phyloP scores from a whole-genome alignment of 2,113 vertebrate species.

The Tiliqua scincoides region DNA sequence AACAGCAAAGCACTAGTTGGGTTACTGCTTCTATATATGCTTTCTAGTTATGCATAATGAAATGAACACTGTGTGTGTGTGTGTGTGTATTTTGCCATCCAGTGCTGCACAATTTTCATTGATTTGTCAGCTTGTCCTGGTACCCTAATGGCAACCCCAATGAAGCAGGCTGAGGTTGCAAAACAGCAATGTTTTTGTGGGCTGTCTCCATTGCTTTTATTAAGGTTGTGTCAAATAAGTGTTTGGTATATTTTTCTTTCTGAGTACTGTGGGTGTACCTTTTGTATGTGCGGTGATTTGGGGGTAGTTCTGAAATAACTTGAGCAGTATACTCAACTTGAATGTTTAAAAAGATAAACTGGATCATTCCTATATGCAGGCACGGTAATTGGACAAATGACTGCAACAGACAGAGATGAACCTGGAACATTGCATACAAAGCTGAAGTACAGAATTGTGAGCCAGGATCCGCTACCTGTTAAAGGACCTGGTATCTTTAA shows the following conservation, averaged over 20 bases:
- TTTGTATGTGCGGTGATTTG: not conserved
- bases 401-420: slow-evolving; percentile 82
- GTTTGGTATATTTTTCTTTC: not conserved
- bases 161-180: not conserved
- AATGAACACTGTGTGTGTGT: not conserved
- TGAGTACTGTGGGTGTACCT: not conserved
- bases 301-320: not conserved
- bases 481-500: slow-evolving; percentile 65
- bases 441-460: slow-evolving; percentile 79
- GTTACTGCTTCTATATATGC: not conserved
- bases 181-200: not conserved
- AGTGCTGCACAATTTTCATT: not conserved
- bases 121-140: not conserved
- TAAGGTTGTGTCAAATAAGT: not conserved
- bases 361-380: slow-evolving; percentile 71
- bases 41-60: not conserved
- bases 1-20: no score
- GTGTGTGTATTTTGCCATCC: not conserved
- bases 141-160: not conserved
- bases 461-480: slow-evolving; percentile 51
- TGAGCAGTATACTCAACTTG: not conserved
- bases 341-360: slow-evolving; percentile 19
- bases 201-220: not conserved
- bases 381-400: slow-evolving; percentile 77
- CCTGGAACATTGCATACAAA: slow-evolving; percentile 70